Conservation (phyloP, 2,797 vertebrate genomes). For the Pogoniulus pusillus region DNA sequence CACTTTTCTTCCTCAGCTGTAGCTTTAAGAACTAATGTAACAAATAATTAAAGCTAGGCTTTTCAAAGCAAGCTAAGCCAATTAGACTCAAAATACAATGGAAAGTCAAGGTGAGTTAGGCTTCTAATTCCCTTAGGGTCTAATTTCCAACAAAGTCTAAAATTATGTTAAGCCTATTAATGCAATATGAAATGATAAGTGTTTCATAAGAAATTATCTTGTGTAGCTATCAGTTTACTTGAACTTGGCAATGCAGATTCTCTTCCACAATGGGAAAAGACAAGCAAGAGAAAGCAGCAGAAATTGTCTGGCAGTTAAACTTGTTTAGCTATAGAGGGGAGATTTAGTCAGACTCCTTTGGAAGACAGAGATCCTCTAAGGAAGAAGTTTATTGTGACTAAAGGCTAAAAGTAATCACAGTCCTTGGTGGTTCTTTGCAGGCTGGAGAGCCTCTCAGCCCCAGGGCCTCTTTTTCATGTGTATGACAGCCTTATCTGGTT, state of each 20-base stretch:
- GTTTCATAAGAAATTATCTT: constrained; percentile 46
- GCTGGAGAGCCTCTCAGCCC: background rate
- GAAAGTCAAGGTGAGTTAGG: constrained; percentile 63
- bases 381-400: background rate
- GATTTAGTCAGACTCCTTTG: background rate
- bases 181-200: constrained; percentile 49
- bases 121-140: constrained; percentile 51
- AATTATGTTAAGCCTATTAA: constrained; percentile 56
- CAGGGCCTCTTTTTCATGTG: no score
- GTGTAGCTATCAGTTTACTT: constrained; percentile 36
- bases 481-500: accelerated
- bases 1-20: constrained; percentile 1
- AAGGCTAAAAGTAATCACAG: background rate
- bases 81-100: constrained; percentile 58
- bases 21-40: constrained; percentile 24
- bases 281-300: background rate
- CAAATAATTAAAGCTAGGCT: constrained; percentile 42
- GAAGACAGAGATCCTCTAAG: background rate
- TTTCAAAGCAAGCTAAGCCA: constrained; percentile 53
- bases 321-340: background rate
- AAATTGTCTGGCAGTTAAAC: background rate
- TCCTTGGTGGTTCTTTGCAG: background rate
- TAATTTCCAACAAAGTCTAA: constrained; percentile 54
- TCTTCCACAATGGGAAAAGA: background rate
- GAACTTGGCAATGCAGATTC: background rate